Evolutionary conservation across 1,140 invertebrate species (phyloP), one percentile per base, ranked within the genome.

Genomic region (Cydia pomonella): DNA sequence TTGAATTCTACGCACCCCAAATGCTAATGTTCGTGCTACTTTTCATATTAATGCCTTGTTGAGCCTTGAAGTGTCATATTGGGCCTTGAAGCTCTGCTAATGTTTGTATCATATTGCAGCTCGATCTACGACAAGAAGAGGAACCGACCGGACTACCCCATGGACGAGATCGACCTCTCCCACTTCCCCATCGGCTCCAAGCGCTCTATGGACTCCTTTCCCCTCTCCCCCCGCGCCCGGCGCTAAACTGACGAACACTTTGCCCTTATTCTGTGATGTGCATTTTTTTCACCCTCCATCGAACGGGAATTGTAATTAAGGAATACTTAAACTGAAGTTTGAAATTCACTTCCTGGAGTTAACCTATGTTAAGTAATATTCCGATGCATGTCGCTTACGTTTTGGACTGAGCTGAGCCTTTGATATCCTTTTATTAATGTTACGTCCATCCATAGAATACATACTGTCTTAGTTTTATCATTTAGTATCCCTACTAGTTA

Each of bases 101-200:
- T 38, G 33, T 38, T 38, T 38, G 9, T 38, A 38, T 38, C 9
- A 50, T 77, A 63, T 83, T 79, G 12, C 84, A 92, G 88, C 10
- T 88, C 87, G 0, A 87, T 76, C 77, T 86, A 87, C 72, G 89
- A 92, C 77, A 90, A 89, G 85, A 92, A 90, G 79, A 83, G 85
- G 38, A 86, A 84, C 82, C 82, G 84, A 77, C 84, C 86, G 3
- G 88, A 92, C 80, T 90, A 87, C 83, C 88, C 88, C 74, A 92
- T 92, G 87, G 90, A 91, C 71, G 89, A 92, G 78, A 92, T 92
- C 74, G 91, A 92, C 76, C 84, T 91, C 6, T 92, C 91, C 6
- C 85, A 84, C 23, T 90, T 92, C 78, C 91, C 91, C 69, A 90
- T 91, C 73, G 90, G 91, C 73, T 90, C 89, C 29, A 91, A 91